Evolutionary conservation across 2,888 invertebrate genomes (phyloP).

Genomic region (Brachypterus glaber): DNA sequence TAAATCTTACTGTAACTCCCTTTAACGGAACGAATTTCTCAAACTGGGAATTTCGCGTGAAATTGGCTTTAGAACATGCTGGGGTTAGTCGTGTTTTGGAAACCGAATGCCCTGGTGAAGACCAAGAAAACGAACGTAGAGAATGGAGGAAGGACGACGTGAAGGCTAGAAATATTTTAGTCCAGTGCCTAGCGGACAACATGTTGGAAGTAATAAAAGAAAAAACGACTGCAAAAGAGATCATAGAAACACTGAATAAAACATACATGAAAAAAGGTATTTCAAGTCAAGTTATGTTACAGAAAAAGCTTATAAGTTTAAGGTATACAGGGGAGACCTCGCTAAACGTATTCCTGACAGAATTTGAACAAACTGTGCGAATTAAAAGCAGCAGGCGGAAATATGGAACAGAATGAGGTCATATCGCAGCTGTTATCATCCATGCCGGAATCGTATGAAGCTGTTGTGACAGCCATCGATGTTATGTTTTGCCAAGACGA

Average conservation of each 20-base stretch:
- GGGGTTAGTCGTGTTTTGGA: slow-evolving; percentile 11
- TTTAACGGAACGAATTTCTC: slow-evolving; percentile 19
- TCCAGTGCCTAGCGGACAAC: slow-evolving; percentile 18
- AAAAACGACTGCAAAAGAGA: slow-evolving; percentile 19
- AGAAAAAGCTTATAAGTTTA: slow-evolving; percentile 13
- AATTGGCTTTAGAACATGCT: slow-evolving; percentile 17
- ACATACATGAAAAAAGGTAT: slow-evolving; percentile 8
- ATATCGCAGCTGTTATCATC: background rate
- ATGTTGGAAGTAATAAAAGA: slow-evolving; percentile 19
- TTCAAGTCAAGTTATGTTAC: slow-evolving; percentile 10
- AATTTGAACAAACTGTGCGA: background rate
- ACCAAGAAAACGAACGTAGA: background rate
- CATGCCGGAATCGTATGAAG: background rate
- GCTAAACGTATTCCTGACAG: background rate
- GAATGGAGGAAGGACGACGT: slow-evolving; percentile 17
- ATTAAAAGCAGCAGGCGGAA: background rate
- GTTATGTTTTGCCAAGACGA: background rate
- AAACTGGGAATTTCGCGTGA: slow-evolving; percentile 20
- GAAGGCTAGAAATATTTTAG: slow-evolving; percentile 19
- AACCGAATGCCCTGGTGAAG: slow-evolving; percentile 2
- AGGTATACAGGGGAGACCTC: slow-evolving; percentile 4
- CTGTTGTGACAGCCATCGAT: background rate
- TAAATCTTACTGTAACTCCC: no score
- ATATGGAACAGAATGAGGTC: background rate
- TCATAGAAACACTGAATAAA: slow-evolving; percentile 12